Evolutionary conservation across 2,113 vertebrate species (phyloP).

Genomic region (Amblyopsis rosae): DNA sequence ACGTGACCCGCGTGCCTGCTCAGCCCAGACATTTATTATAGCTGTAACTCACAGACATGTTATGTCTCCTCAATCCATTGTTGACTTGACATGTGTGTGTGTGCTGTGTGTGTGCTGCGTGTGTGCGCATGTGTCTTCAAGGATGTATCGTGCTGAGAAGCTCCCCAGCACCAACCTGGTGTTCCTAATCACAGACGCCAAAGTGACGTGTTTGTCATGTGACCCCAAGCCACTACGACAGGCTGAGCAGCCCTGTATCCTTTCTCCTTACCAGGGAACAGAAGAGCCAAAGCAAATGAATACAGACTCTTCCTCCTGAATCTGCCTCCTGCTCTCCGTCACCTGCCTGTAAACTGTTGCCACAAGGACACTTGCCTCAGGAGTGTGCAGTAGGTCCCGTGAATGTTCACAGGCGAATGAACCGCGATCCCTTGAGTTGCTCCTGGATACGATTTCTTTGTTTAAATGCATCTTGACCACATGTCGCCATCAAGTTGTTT

Average conservation of each 20-base stretch:
- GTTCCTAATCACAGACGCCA: slow-evolving; percentile 95
- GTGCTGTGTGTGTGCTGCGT: slow-evolving; percentile 48
- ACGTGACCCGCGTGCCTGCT: background rate
- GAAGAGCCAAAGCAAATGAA: slow-evolving; percentile 13
- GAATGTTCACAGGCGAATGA: slow-evolving; percentile 58
- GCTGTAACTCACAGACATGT: background rate
- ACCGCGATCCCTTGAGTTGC: slow-evolving; percentile 50
- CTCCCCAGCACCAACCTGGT: slow-evolving; percentile 94
- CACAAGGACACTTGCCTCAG: slow-evolving; percentile 53
- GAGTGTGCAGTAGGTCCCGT: slow-evolving; percentile 47
- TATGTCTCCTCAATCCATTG: slow-evolving; percentile 3
- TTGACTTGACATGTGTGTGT: slow-evolving; percentile 7
- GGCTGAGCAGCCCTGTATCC: slow-evolving; percentile 98
- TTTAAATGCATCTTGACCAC: slow-evolving; percentile 36
- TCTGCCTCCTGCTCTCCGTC: slow-evolving; percentile 50
- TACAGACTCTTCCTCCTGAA: slow-evolving; percentile 35
- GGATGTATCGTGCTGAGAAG: slow-evolving; percentile 91
- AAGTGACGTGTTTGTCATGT: slow-evolving; percentile 88
- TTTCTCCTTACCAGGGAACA: slow-evolving; percentile 65
- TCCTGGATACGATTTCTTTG: slow-evolving; percentile 42
- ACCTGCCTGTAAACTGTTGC: slow-evolving; percentile 46
- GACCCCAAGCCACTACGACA: slow-evolving; percentile 90
- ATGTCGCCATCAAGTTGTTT: slow-evolving; percentile 48
- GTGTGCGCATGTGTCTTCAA: slow-evolving; percentile 64
- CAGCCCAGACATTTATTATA: background rate